phyloP scores from a whole-genome alignment of 2,888 invertebrate genomes.

The Tortrix viridana region DNA sequence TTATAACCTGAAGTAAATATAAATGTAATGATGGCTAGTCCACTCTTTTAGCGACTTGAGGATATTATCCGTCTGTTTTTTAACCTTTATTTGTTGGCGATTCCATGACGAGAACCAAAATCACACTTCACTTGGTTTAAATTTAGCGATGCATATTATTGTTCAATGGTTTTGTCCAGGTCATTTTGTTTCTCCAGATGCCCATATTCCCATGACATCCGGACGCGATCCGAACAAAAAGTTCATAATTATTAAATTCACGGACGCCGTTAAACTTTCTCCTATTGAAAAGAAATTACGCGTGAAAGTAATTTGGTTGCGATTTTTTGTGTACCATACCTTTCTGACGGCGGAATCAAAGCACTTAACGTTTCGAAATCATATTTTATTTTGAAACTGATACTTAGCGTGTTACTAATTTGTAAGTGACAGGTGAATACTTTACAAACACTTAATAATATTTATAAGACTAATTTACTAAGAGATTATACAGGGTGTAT shows the following conservation, averaged over 20 bases:
- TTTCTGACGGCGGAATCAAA: conserved; percentile 13
- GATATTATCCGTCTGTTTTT: too few species aligned
- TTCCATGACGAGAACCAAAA: too few species aligned
- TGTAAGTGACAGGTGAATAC: background rate
- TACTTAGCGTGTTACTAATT: conserved; percentile 1
- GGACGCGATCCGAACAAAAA: conserved; percentile 8
- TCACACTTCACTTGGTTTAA: too few species aligned
- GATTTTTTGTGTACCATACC: conserved; percentile 31
- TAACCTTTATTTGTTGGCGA: too few species aligned
- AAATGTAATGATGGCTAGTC: too few species aligned
- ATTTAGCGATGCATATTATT: background rate
- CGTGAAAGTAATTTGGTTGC: conserved; percentile 36
- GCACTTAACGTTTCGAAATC: conserved; percentile 19
- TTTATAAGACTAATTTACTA: too few species aligned
- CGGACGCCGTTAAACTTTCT: conserved; percentile 32
- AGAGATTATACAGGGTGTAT: too few species aligned
- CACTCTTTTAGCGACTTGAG: too few species aligned
- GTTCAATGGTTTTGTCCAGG: background rate
- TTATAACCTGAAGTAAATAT: too few species aligned
- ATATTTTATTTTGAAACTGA: conserved; percentile 19
- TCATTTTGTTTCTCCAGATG: background rate
- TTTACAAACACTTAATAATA: too few species aligned
- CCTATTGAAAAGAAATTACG: conserved; percentile 39
- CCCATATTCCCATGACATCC: conserved; percentile 5
- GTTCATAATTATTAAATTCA: conserved; percentile 28